Conservation (phyloP, 37 sponge, comb jelly and placozoan species). For the Oscarella lobularis region DNA sequence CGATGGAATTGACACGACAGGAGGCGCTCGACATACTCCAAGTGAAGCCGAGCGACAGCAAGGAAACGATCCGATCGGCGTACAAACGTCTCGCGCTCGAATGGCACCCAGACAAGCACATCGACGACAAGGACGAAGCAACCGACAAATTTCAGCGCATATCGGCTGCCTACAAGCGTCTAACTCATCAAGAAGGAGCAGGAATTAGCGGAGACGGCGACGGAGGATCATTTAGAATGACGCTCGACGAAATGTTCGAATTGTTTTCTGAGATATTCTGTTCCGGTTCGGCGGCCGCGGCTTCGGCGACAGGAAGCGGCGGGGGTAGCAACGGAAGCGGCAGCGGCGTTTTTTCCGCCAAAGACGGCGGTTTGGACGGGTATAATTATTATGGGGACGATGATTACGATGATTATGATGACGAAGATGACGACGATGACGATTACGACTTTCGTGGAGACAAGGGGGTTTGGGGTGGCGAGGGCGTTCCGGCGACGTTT, state of each 20-base stretch:
- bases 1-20: neutral
- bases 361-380: neutral
- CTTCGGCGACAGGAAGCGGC: neutral
- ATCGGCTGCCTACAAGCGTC: neutral
- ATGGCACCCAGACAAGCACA: conserved; percentile 2
- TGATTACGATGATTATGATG: neutral
- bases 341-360: neutral
- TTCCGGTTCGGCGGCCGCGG: neutral
- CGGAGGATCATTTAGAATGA: no score
- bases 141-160: conserved; percentile 1
- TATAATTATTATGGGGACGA: neutral
- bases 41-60: neutral
- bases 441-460: neutral
- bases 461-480: no score
- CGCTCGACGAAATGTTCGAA: neutral
- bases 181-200: neutral
- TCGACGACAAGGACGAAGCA: neutral
- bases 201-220: neutral
- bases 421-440: conserved; percentile 2
- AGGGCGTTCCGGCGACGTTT: neutral
- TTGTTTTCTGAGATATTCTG: neutral
- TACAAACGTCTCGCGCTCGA: neutral
- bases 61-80: neutral
- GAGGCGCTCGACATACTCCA: neutral
- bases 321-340: no score